A percentile compares a stretch with the other conserved stretches of the same genome.
Evolutionary conservation across 1,140 invertebrate genomes (phyloP).

Genomic region (Bombyx mandarina): DNA sequence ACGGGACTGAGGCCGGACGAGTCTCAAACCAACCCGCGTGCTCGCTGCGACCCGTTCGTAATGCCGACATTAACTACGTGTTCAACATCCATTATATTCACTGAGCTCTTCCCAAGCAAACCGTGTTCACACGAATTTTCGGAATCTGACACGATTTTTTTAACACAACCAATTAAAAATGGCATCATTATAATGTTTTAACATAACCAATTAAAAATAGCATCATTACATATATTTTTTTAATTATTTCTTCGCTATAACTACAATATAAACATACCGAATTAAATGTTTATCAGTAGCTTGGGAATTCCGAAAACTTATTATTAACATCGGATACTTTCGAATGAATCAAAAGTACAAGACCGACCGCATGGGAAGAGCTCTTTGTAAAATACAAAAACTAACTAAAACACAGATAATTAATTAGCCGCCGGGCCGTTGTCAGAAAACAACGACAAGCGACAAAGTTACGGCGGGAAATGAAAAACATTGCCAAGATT

Average conservation of each 20-base stretch:
- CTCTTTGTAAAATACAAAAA: slow-evolving; percentile 20
- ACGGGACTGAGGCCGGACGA: slow-evolving; percentile 53
- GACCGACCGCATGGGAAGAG: too few relatives aligned
- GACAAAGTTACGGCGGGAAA: slow-evolving; percentile 45
- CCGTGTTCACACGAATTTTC: slow-evolving; percentile 6
- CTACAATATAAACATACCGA: too few relatives aligned
- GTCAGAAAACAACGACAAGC: slow-evolving; percentile 42
- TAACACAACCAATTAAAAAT: too few relatives aligned
- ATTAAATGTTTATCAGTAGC: too few relatives aligned
- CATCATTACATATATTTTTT: too few relatives aligned
- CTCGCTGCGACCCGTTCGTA: slow-evolving; percentile 33
- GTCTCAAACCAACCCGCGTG: slow-evolving; percentile 48
- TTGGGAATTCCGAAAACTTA: too few relatives aligned
- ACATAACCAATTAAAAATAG: too few relatives aligned
- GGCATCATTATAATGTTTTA: too few relatives aligned
- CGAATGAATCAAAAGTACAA: too few relatives aligned
- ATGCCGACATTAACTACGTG: slow-evolving; percentile 28
- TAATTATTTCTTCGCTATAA: too few relatives aligned
- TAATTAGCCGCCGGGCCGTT: slow-evolving; percentile 31
- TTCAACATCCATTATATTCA: slow-evolving; percentile 27
- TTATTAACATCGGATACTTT: too few relatives aligned
- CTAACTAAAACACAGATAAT: slow-evolving; percentile 38
- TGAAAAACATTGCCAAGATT: slow-evolving; percentile 37
- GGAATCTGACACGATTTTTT: too few relatives aligned
- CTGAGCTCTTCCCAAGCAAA: slow-evolving; percentile 20